Evolutionary conservation across 2,797 vertebrate species (phyloP), one percentile per base, ranked within the genome.

Genomic region (Hippoglossus hippoglossus): DNA sequence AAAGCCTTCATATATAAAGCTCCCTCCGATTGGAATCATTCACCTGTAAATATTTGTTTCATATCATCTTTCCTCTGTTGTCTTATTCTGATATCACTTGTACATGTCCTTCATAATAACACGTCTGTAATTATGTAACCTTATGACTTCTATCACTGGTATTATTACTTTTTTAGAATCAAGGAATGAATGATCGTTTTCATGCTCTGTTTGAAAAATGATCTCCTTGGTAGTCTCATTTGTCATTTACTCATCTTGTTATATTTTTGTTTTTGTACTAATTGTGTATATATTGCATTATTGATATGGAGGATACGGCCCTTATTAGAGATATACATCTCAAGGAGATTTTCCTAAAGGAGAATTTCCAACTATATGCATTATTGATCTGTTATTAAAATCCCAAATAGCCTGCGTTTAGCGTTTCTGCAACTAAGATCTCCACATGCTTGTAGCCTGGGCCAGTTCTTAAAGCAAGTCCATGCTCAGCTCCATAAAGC

Each of bases 301-400:
- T 8, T 39, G 34, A 21, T 3, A 12, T 11, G n/a, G 26, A 56
- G 19, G 54, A 12, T 31, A 31, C 9, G 4, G 3, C 12, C 26
- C 7, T 56, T 19, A 8, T 36, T 18, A 15, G 44, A 60, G 22
- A 25, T 60, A 7, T 26, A 24, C 56, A 13, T 59, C 57, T 41
- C 13, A 22, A 9, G 31, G 28, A 28, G 28, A 36, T 34, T 15
- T 59, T 16, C 24, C 25, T 54, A 18, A 22, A 24, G 16, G 13
- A 25, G 6, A 24, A 59, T 59, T 21, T 58, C 21, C 56, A 12
- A 7, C 71, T 54, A 56, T 75, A 87, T 81, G 74, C 83, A 86
- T 84, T 90, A 90, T 90, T 88, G 82, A 91, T 92, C 76, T 67
- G 64, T 79, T 82, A 80, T 83, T 90, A 77, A 83, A 81, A 73